Evolutionary conservation across 1,140 invertebrate species (phyloP).

Genomic region (Zaprionus nigranus): DNA sequence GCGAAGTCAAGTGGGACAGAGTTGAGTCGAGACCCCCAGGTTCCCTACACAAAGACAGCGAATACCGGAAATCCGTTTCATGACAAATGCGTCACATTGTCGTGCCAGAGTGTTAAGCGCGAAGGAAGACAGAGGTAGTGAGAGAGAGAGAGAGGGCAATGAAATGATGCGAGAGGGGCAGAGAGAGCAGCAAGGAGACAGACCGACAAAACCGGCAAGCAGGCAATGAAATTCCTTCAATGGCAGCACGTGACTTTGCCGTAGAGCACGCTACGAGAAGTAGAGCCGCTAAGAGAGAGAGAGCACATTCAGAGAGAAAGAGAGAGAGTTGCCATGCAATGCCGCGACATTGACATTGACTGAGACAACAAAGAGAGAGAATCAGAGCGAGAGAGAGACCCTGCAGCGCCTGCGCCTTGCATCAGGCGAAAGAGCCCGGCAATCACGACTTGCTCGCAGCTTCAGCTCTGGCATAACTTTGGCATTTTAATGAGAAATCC

Average conservation of each 20-base stretch:
- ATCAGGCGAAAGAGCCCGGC: conserved; percentile 6
- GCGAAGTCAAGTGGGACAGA: conserved; percentile 66
- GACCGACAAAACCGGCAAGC: conserved; percentile 63
- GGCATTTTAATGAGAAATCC: conserved; percentile 82
- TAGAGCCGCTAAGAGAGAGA: conserved; percentile 15
- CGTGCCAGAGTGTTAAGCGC: conserved; percentile 63
- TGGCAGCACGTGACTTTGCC: conserved; percentile 73
- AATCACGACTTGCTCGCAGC: conserved; percentile 54
- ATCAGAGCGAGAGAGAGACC: conserved; percentile 21
- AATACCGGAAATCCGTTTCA: conserved; percentile 82
- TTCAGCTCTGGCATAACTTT: conserved; percentile 66
- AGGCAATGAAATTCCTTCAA: conserved; percentile 79
- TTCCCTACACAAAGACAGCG: conserved; percentile 53
- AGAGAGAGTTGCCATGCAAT: not conserved
- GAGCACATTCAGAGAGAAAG: not conserved
- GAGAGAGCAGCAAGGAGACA: not conserved
- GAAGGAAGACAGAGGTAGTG: not conserved
- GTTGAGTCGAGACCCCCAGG: conserved; percentile 9
- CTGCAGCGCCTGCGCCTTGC: conserved; percentile 44
- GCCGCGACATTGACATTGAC: conserved; percentile 72
- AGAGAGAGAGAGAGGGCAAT: conserved; percentile 4
- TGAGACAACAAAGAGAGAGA: conserved; percentile 20
- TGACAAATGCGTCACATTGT: conserved; percentile 81
- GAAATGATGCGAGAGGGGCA: not conserved
- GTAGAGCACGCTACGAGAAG: conserved; percentile 21